phyloP scores from a whole-genome alignment of 2,113 vertebrate genomes.

The Anthoscopus minutus region DNA sequence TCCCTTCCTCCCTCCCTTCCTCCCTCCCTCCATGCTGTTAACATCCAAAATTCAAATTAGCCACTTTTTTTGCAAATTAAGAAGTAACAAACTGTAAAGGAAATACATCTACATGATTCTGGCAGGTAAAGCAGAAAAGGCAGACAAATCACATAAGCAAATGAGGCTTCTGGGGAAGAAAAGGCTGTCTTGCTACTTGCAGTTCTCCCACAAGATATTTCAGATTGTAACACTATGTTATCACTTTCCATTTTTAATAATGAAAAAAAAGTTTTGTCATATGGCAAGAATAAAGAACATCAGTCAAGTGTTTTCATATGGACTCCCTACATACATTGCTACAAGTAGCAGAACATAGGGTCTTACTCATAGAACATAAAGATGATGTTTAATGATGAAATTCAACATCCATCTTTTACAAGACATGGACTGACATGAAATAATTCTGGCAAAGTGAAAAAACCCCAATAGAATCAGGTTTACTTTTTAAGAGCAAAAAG shows the following conservation, averaged over 20 bases:
- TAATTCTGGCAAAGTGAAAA: not conserved
- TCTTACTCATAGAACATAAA: not conserved
- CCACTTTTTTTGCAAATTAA: not conserved
- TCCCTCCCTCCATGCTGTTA: not conserved
- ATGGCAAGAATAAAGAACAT: not conserved
- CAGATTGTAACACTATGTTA: not conserved
- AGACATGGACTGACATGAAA: not conserved
- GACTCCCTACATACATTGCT: not conserved
- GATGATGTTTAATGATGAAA: not conserved
- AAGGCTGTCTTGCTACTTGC: not conserved
- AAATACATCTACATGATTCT: not conserved
- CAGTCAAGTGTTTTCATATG: not conserved
- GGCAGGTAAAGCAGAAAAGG: not conserved
- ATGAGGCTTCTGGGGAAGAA: not conserved
- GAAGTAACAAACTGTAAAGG: not conserved
- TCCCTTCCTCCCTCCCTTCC: too few relatives aligned
- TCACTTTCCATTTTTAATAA: not conserved
- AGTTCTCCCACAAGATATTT: not conserved
- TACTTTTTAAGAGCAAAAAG: not conserved
- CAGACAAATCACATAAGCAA: not conserved
- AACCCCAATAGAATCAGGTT: not conserved
- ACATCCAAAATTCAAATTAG: not conserved
- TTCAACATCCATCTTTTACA: not conserved
- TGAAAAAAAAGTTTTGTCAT: not conserved
- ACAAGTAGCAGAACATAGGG: not conserved